Conservation (phyloP, 2,888 invertebrate genomes). For the Oligia latruncula region DNA sequence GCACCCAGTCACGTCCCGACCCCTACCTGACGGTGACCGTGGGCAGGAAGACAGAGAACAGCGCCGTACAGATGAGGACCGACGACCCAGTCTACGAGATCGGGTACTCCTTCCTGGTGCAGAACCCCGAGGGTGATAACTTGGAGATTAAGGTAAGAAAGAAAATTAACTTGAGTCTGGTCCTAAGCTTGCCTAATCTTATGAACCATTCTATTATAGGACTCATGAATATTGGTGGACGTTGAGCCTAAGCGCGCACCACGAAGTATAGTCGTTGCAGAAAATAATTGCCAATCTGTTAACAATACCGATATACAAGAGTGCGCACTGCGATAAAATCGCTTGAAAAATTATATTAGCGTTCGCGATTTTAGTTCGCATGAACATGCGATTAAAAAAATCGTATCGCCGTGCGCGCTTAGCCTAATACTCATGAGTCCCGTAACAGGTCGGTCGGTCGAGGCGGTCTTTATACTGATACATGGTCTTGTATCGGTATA, state of each 20-base stretch:
- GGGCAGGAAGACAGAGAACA: constrained; percentile 94
- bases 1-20: constrained; percentile 94
- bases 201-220: neutral
- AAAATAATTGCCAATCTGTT: neutral
- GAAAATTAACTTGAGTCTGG: neutral
- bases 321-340: neutral
- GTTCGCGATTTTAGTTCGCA: no score
- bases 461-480: neutral
- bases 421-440: neutral
- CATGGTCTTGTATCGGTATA: neutral
- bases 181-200: neutral
- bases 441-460: neutral
- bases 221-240: neutral
- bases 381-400: no score
- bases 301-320: neutral
- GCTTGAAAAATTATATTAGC: neutral
- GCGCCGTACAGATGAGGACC: constrained; percentile 94
- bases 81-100: constrained; percentile 98
- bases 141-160: constrained; percentile 93
- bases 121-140: constrained; percentile 97
- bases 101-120: constrained; percentile 97
- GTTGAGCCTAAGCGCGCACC: neutral
- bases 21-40: constrained; percentile 95
- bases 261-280: neutral
- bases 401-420: neutral